phyloP scores from a whole-genome alignment of 2,113 vertebrate genomes.

The Callocephalon fimbriatum region DNA sequence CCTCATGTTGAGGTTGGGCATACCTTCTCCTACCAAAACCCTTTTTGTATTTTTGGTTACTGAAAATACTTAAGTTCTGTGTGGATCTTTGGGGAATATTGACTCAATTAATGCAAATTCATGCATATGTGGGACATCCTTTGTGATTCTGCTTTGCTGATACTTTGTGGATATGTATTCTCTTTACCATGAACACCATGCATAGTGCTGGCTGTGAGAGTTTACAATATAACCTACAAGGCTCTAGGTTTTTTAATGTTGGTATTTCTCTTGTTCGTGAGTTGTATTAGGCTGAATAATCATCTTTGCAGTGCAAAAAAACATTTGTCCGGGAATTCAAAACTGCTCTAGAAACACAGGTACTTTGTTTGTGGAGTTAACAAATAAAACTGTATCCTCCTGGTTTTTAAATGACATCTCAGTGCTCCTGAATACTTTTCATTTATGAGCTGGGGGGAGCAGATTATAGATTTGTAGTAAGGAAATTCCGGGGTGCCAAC shows the following conservation, averaged over 20 bases:
- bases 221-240: background rate
- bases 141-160: background rate
- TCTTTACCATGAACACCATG: background rate
- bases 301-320: background rate
- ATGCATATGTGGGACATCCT: background rate
- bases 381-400: background rate
- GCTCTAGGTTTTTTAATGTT: background rate
- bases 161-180: background rate
- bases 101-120: background rate
- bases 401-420: constrained; percentile 6
- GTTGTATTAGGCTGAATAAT: background rate
- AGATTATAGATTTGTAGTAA: constrained; percentile 6
- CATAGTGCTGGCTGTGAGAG: background rate
- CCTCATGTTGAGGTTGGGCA: background rate
- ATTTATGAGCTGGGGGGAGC: background rate
- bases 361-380: constrained; percentile 24
- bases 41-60: background rate
- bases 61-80: background rate
- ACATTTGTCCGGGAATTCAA: background rate
- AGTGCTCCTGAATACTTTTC: background rate
- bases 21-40: background rate
- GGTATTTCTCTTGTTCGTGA: background rate
- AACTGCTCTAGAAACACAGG: background rate
- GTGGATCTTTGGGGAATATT: background rate
- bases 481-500: constrained; percentile 49